Percentiles rank a stretch among this genome's conserved stretches.
phyloP scores from a whole-genome alignment of 1,140 invertebrate species.

The Drosophila asahinai region DNA sequence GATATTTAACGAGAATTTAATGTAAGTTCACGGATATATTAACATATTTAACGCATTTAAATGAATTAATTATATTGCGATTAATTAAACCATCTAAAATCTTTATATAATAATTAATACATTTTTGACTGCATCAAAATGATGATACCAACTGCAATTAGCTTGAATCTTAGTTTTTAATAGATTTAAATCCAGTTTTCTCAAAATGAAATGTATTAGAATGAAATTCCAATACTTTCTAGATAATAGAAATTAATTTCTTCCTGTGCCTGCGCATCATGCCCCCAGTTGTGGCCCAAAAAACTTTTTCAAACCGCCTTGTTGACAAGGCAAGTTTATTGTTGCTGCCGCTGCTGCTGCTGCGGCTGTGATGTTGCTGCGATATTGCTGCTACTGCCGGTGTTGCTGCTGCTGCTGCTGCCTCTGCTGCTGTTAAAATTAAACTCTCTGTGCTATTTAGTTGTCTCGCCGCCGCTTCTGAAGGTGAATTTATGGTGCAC shows the following conservation, averaged over 20 bases:
- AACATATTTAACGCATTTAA: too few relatives aligned
- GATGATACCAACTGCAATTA: too few relatives aligned
- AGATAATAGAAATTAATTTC: conserved; percentile 17
- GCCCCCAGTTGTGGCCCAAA: conserved; percentile 31
- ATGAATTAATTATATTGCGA: too few relatives aligned
- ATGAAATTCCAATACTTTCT: too few relatives aligned
- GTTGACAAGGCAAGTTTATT: conserved; percentile 64
- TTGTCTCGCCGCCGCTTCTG: conserved; percentile 60
- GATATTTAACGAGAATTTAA: too few relatives aligned
- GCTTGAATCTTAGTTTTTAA: background rate
- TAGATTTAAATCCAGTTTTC: background rate
- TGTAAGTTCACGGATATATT: too few relatives aligned
- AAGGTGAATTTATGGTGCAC: conserved; percentile 83
- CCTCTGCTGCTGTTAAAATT: conserved; percentile 68
- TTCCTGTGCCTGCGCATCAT: conserved; percentile 24
- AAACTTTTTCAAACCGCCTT: conserved; percentile 31
- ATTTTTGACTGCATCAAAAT: too few relatives aligned
- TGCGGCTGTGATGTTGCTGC: conserved; percentile 32
- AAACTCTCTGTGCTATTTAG: conserved; percentile 77
- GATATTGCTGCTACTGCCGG: background rate
- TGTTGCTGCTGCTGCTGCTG: conserved; percentile 12
- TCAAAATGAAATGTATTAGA: background rate
- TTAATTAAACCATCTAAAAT: too few relatives aligned
- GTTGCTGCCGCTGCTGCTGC: conserved; percentile 23
- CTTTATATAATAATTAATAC: too few relatives aligned